Evolutionary conservation across 2,888 invertebrate genomes (phyloP).

Genomic region (Boloria euphrosyne): DNA sequence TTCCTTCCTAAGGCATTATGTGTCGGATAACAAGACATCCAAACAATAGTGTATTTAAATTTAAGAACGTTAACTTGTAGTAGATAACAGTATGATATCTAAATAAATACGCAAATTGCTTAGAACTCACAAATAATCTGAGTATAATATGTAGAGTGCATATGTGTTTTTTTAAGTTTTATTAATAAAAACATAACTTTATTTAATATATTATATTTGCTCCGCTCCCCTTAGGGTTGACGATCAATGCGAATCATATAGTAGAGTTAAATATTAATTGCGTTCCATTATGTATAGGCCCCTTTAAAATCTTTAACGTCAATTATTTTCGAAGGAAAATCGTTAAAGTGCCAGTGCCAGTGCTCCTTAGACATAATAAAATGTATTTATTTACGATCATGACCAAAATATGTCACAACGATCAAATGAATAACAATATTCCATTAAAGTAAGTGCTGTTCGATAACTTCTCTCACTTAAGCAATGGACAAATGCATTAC

Average conservation of each 20-base stretch:
- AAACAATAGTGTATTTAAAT: slow-evolving; percentile 36
- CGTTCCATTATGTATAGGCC: neutral
- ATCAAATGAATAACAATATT: slow-evolving; percentile 35
- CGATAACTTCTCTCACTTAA: slow-evolving; percentile 36
- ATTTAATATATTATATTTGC: too few species aligned
- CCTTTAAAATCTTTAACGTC: neutral
- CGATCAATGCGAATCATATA: too few species aligned
- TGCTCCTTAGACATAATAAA: neutral
- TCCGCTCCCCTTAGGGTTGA: too few species aligned
- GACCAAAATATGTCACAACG: slow-evolving; percentile 28
- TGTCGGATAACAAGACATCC: slow-evolving; percentile 28
- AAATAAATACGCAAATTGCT: slow-evolving; percentile 2
- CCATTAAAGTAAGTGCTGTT: slow-evolving; percentile 26
- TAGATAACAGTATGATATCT: slow-evolving; percentile 7
- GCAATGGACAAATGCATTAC: slow-evolving; percentile 29
- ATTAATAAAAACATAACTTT: too few species aligned
- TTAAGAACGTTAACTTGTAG: slow-evolving; percentile 24
- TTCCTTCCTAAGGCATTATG: slow-evolving; percentile 31
- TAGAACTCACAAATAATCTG: too few species aligned
- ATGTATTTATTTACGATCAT: slow-evolving; percentile 6
- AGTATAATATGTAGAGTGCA: too few species aligned
- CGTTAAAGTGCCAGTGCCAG: neutral
- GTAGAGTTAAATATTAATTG: too few species aligned
- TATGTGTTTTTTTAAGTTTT: too few species aligned
- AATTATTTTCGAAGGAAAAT: neutral